These are phyloP conservation scores for Epinephelus lanceolatus DNA, from an alignment of 2,113 vertebrate species.

Conservation along the genomic window DNA sequence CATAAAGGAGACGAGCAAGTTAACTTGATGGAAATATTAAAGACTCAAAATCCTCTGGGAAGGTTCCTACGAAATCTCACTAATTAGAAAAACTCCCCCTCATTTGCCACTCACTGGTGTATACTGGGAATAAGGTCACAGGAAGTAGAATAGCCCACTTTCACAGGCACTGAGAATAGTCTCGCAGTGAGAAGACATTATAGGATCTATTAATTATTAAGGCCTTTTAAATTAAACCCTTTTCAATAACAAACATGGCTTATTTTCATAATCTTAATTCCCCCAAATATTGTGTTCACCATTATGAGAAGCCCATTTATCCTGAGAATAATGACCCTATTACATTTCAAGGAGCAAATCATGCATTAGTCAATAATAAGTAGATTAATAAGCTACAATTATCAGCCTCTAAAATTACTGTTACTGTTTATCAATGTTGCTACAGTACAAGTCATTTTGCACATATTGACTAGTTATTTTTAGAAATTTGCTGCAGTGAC, in stretches of 20 bases:
- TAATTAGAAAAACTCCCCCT: conserved; percentile 49
- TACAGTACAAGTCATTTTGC: not conserved
- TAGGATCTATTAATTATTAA: not conserved
- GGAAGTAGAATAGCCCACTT: conserved; percentile 64
- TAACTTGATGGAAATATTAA: conserved; percentile 25
- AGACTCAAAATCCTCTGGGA: conserved; percentile 32
- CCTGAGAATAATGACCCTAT: not conserved
- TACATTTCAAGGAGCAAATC: conserved; percentile 14
- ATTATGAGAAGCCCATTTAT: not conserved
- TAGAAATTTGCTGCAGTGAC: conserved; percentile 2
- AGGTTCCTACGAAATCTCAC: conserved; percentile 44
- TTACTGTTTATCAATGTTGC: not conserved
- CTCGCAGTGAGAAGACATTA: not conserved
- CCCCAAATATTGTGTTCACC: not conserved
- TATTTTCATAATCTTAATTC: not conserved
- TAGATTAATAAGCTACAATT: not conserved
- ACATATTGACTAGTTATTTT: not conserved
- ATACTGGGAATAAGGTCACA: conserved; percentile 44
- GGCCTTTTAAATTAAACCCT: not conserved
- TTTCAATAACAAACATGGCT: not conserved
- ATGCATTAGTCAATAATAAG: not conserved
- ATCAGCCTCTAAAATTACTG: not conserved
- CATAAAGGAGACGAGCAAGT: not conserved
- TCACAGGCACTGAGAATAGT: conserved; percentile 31
- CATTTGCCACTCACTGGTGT: conserved; percentile 5